Evolutionary conservation across 2,888 invertebrate species (phyloP), one percentile per base, ranked within the genome.

Genomic region (Leptinotarsa tumamoca): DNA sequence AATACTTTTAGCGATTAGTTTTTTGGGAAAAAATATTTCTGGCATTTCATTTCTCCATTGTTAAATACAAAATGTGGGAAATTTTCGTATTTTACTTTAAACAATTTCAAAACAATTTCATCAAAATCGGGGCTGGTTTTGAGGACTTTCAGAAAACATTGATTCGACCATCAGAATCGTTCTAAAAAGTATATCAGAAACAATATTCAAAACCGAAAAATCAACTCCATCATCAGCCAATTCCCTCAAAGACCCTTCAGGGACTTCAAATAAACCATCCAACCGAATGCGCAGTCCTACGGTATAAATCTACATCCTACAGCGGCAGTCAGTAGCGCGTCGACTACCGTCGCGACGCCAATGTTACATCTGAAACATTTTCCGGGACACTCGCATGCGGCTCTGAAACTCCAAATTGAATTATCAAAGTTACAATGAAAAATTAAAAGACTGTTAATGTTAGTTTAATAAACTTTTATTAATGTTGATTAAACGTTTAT

Each of bases 201-300:
- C 43, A 56, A 70, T 21, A 56, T 58, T 58, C 70, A 50, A 61
- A 56, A 58, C 74, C 73, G 67, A 73, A 73, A 73, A 76, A 73
- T 76, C 73, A 76, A 71, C 73, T 76, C 51, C 56, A 76, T 71
- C 77, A 74, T 72, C 71, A 71, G 43, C 54, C 71, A 71, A 68
- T 71, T 69, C 58, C 77, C 77, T 68, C 74, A 61, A 77, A 77
- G 71, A 71, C 77, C 77, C 77, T 74, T 73, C 68, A 70, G 71
- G 77, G 74, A 74, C 71, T 72, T 68, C 71, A 74, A 74, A 76
- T 69, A 72, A 56, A 73, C 67, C 71, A 72, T 71, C 68, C 58
- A 43, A 23, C 58, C 69, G 76, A 72, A 72, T 73, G 77, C 77
- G 77, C 77, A 77, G 77, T 71, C 52, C 77, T 71, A 61, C 71